Percentiles rank a stretch among this genome's conserved stretches.
These are phyloP conservation scores for Holothuria leucospilota DNA, from an alignment of 53 echinoderm and acorn worm genomes.

Conservation along the genomic window DNA sequence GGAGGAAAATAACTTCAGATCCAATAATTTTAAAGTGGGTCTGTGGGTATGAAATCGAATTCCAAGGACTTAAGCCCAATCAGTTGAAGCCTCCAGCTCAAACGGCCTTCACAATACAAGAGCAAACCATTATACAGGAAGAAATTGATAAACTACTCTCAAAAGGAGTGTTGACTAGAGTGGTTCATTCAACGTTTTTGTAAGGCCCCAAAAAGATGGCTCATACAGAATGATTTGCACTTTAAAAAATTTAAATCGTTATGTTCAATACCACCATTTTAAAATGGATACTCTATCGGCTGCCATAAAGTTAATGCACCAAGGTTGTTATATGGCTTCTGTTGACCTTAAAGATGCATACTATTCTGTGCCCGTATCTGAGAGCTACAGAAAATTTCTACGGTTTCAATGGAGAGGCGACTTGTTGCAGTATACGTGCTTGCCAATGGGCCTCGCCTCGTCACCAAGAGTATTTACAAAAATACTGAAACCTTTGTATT, in stretches of 20 bases:
- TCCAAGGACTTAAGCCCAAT: neutral
- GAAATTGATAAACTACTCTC: slow-evolving; percentile 42
- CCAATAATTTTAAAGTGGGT: slow-evolving; percentile 28
- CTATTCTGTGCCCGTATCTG: slow-evolving; percentile 58
- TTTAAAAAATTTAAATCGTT: no score
- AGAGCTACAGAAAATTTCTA: slow-evolving; percentile 23
- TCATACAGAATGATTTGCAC: no score
- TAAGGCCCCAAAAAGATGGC: no score
- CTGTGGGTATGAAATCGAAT: slow-evolving; percentile 41
- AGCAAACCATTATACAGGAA: neutral
- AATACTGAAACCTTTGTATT: slow-evolving; percentile 54
- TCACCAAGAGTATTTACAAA: slow-evolving; percentile 65
- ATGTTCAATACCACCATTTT: no score
- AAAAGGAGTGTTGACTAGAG: no score
- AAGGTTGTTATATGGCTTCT: slow-evolving; percentile 59
- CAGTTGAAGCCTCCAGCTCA: neutral
- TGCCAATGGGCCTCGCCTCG: slow-evolving; percentile 60
- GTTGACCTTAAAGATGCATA: slow-evolving; percentile 67
- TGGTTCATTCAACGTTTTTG: no score
- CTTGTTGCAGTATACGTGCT: no score
- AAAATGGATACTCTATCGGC: slow-evolving; percentile 56
- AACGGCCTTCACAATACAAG: neutral
- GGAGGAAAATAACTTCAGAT: no score
- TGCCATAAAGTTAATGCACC: slow-evolving; percentile 47
- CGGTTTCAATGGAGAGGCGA: slow-evolving; percentile 51